Conservation (phyloP, 1,140 invertebrate genomes). For the Chrysoperla carnea region DNA sequence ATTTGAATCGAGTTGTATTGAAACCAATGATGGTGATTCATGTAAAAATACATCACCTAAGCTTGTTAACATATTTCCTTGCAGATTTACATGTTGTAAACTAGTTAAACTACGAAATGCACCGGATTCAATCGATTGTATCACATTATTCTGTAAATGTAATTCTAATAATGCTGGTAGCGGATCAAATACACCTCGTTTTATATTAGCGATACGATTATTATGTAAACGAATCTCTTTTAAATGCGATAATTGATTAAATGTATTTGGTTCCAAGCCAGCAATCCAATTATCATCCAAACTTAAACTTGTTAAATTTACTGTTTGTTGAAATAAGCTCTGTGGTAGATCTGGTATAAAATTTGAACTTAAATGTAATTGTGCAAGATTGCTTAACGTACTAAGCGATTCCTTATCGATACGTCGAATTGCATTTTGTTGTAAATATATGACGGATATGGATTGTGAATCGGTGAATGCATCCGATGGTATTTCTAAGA, state of each 20-base stretch:
- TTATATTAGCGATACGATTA: constrained; percentile 58
- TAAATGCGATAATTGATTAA: constrained; percentile 51
- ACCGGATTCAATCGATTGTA: constrained; percentile 63
- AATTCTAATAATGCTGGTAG: constrained; percentile 63
- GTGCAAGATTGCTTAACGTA: constrained; percentile 52
- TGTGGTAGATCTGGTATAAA: constrained; percentile 59
- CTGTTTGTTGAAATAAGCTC: constrained; percentile 53
- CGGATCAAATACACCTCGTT: constrained; percentile 61
- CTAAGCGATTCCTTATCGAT: constrained; percentile 56
- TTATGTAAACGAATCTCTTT: constrained; percentile 74
- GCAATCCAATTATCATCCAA: constrained; percentile 80
- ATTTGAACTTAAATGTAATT: constrained; percentile 74
- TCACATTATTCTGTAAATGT: constrained; percentile 73
- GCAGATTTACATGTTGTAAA: constrained; percentile 77
- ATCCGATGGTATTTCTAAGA: constrained; percentile 62
- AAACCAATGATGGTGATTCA: constrained; percentile 54
- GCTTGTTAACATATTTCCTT: constrained; percentile 57
- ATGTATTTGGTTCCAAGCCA: constrained; percentile 60
- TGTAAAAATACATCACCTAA: constrained; percentile 68
- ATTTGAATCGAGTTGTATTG: constrained; percentile 74
- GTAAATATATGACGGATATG: constrained; percentile 67
- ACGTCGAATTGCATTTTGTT: constrained; percentile 66
- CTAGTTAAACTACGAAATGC: constrained; percentile 63
- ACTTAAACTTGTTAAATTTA: constrained; percentile 63
- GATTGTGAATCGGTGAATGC: constrained; percentile 61